Conservation (phyloP, 1,140 invertebrate genomes). For the Hyphantria cunea region DNA sequence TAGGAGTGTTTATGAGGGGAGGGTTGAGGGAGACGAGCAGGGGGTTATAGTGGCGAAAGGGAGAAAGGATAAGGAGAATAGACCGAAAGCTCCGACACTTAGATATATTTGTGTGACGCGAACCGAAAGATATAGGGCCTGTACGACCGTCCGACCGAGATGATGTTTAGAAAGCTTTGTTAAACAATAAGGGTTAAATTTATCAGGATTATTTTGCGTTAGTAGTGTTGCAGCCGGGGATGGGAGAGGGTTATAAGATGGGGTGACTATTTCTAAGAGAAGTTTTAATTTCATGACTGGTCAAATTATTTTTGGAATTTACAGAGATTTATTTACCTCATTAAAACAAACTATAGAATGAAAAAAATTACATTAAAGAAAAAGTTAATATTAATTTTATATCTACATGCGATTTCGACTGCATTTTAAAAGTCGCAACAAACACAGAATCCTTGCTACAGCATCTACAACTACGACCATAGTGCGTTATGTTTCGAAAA, state of each 20-base stretch:
- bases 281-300: too few species aligned
- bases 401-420: too few species aligned
- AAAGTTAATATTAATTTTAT: too few species aligned
- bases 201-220: slow-evolving; percentile 31
- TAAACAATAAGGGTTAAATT: slow-evolving; percentile 46
- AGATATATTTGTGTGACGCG: slow-evolving; percentile 69
- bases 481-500: too few species aligned
- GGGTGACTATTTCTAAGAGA: not conserved
- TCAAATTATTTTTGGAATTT: too few species aligned
- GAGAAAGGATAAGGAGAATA: slow-evolving; percentile 69
- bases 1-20: slow-evolving; percentile 66
- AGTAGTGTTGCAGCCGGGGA: slow-evolving; percentile 7
- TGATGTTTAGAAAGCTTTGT: slow-evolving; percentile 63
- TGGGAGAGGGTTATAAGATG: not conserved
- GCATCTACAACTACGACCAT: too few species aligned
- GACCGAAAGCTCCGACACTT: slow-evolving; percentile 64
- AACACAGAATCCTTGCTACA: too few species aligned
- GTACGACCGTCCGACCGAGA: slow-evolving; percentile 54
- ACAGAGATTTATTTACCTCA: too few species aligned
- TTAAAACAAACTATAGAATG: too few species aligned
- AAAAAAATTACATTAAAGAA: too few species aligned
- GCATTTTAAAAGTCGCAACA: too few species aligned
- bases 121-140: slow-evolving; percentile 63
- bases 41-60: slow-evolving; percentile 57
- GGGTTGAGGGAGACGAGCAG: slow-evolving; percentile 22